Base-by-base conservation (phyloP, 2,113 vertebrate species). In the Pycnonotus jocosus region DNA sequence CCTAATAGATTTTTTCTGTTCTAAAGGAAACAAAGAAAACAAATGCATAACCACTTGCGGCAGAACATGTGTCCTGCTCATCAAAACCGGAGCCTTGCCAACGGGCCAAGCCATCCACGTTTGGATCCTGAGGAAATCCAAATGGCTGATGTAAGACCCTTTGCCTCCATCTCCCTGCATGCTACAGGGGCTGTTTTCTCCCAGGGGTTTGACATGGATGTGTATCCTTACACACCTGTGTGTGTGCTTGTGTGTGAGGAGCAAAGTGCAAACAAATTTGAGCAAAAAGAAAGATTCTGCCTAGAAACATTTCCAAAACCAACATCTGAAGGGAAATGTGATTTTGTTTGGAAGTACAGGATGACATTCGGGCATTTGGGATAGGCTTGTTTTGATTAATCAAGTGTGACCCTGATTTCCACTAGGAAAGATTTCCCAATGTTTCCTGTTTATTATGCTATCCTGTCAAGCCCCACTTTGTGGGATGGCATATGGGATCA, bases 31-130 rank as follows among this genome's bases (percentile, higher is more conserved):
- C 99, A 99, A 97, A 98, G 99, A 96, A 99, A 99, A 96, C 99
- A 99, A 97, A 99, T 99, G 99, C 99, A 99, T 96, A 99, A 98
- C 97, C 99, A 99, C 96, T 97, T 99, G 96, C 97, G 99, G 94
- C 99, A 99, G 97, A 99, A 99, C 96, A 99, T 99, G 99, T 99
- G 99, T 94, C 98, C 98, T 79, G 99, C 99, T 95, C 99, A 99
- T 96, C 99, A 99, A 92, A 99, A 99, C 97, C 98, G 99, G 77
- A 99, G 96, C 97, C 97, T 99, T 85, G 98, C 99, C 2, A 99
- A 99, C 0, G 99, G 99, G 96, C 99, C 99, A 85, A 99, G 99
- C 97, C 99, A 99, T 95, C 99, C 99, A 21, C 98, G 99, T 86
- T 98, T 99, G 54, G 99, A 99, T 96, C 99, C 99, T 3, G 99